These are phyloP conservation scores for Euwallacea similis DNA, from an alignment of 1,140 invertebrate genomes.

Conservation along the genomic window DNA sequence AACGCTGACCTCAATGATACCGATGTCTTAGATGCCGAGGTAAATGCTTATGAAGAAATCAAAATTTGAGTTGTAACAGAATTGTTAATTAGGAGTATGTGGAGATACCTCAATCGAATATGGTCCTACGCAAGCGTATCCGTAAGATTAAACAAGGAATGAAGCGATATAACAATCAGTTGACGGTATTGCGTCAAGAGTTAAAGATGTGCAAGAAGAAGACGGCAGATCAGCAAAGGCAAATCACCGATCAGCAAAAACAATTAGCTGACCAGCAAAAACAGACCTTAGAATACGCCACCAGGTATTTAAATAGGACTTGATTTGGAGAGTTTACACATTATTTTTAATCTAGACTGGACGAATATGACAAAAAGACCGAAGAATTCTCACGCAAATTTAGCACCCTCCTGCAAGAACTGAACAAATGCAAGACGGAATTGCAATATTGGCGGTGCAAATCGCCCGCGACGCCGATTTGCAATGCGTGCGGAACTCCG, in stretches of 20 bases:
- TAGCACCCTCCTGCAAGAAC: constrained; percentile 82
- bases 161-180: constrained; percentile 82
- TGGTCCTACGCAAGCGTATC: constrained; percentile 81
- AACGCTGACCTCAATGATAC: constrained; percentile 30
- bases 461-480: constrained; percentile 71
- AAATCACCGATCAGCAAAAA: constrained; percentile 80
- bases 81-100: constrained; percentile 55
- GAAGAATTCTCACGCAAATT: constrained; percentile 86
- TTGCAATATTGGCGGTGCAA: constrained; percentile 87
- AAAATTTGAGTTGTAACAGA: neutral
- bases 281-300: constrained; percentile 76
- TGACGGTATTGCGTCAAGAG: constrained; percentile 74
- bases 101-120: constrained; percentile 74
- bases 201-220: constrained; percentile 76
- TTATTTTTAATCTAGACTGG: constrained; percentile 57
- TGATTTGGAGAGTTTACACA: neutral
- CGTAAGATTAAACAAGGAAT: constrained; percentile 85
- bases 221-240: constrained; percentile 79
- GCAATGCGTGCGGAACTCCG: constrained; percentile 62
- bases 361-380: constrained; percentile 88
- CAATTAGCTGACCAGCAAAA: constrained; percentile 73
- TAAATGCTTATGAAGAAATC: neutral
- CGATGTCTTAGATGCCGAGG: constrained; percentile 35
- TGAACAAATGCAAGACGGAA: constrained; percentile 88
- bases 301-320: constrained; percentile 41